Evolutionary conservation across 2,797 vertebrate genomes (phyloP), one percentile per base, ranked within the genome.

Genomic region (Tokudaia tokunoshimensis): DNA sequence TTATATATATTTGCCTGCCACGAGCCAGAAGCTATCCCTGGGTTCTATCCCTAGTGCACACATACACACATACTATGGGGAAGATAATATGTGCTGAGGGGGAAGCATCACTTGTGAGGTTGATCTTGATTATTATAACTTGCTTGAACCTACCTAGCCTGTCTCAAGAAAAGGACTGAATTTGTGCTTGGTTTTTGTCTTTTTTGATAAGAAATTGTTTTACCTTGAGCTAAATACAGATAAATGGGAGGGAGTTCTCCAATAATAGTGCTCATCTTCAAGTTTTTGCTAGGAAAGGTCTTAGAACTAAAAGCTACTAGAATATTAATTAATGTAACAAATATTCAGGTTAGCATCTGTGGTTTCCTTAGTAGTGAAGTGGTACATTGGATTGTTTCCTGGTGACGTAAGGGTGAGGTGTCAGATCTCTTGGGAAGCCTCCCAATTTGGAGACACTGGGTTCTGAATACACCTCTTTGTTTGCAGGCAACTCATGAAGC

Each of bases 401-500:
- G 55, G 34, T 70, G 61, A 9, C 31, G 6, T 31, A 55, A 31
- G 61, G 57, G 34, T 37, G 3, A n/a, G 22, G 7, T 29, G 2
- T 67, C 70, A 52, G 26, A 41, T 11, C 31, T 86, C 29, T 59
- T 41, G 76, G 59, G 47, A 67, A 24, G 11, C 82, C 1, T 13
- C 83, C 57, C 6, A 0, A 17, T 6, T 9, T 20, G 0, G 12
- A n/a, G 67, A 6, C n/a, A 52, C 37, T 78, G 22, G 3, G 14
- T 61, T 91, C 79, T 96, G 55, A 96, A 34, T 7, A 0, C 47
- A 67, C 52, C 1, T 0, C 81, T 86, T 57, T 80, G 14, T 86
- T 31, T 57, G 4, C 94, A 99, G 99, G 99, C 99, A 99, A 98
- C 97, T 98, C 44, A 99, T 99, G 99, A 99, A 99, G 98, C 99